These are phyloP conservation scores for Corythornis leucogaster DNA, from an alignment of 2,797 vertebrate genomes.

Conservation along the genomic window DNA sequence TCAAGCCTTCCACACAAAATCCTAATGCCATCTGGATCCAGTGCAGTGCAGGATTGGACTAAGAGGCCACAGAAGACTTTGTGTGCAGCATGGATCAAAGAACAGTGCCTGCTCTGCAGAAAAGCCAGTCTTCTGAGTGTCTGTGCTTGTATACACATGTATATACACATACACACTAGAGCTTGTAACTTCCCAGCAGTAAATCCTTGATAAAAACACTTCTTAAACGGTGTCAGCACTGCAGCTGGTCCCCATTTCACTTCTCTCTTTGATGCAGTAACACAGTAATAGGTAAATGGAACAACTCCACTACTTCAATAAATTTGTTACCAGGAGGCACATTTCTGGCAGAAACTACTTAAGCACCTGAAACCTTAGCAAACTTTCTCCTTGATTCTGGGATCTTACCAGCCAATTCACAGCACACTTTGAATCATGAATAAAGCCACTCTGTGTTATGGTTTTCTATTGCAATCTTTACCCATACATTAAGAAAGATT, in stretches of 20 bases:
- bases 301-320: not conserved
- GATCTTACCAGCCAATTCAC: not conserved
- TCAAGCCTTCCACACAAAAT: not conserved
- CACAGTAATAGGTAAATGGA: not conserved
- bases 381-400: not conserved
- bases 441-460: not conserved
- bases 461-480: not conserved
- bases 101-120: not conserved
- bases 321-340: not conserved
- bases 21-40: not conserved
- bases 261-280: not conserved
- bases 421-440: not conserved
- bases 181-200: not conserved
- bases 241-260: not conserved
- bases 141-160: rapidly evolving
- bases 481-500: not conserved
- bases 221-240: not conserved
- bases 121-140: not conserved
- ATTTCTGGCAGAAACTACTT: not conserved
- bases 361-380: not conserved
- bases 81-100: not conserved
- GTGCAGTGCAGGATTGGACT: not conserved
- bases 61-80: not conserved
- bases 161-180: rapidly evolving
- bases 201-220: not conserved